Evolutionary conservation across 2,113 vertebrate genomes (phyloP).

Genomic region (Balaeniceps rex): DNA sequence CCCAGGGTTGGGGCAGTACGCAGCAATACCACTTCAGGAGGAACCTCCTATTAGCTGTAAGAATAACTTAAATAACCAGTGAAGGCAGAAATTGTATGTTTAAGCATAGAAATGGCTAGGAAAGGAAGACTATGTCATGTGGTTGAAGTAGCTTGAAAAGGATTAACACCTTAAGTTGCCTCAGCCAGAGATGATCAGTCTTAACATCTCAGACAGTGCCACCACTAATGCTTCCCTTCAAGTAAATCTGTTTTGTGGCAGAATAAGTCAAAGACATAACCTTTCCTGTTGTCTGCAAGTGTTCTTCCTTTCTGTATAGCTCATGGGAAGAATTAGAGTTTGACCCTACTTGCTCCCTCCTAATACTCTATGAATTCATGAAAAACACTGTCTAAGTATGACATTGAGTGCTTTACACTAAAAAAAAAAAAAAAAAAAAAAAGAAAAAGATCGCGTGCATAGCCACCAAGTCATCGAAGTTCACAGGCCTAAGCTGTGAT

Average conservation of each 20-base stretch:
- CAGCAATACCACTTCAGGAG: background rate
- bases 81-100: background rate
- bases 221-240: background rate
- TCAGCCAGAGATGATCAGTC: background rate
- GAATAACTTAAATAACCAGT: background rate
- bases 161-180: background rate
- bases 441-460: background rate
- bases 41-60: background rate
- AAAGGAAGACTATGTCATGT: background rate
- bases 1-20: background rate
- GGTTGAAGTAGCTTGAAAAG: background rate
- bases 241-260: background rate
- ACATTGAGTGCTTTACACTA: background rate
- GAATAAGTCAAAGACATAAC: background rate
- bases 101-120: background rate
- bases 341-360: background rate
- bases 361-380: background rate
- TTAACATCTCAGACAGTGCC: background rate
- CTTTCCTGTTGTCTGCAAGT: background rate
- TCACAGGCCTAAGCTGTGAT: background rate
- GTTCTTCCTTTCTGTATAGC: background rate
- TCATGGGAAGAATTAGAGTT: background rate
- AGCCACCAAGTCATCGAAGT: background rate
- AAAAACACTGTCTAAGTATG: background rate
- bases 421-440: background rate